phyloP scores from a whole-genome alignment of 2,113 vertebrate genomes.

The Pluvialis apricaria region DNA sequence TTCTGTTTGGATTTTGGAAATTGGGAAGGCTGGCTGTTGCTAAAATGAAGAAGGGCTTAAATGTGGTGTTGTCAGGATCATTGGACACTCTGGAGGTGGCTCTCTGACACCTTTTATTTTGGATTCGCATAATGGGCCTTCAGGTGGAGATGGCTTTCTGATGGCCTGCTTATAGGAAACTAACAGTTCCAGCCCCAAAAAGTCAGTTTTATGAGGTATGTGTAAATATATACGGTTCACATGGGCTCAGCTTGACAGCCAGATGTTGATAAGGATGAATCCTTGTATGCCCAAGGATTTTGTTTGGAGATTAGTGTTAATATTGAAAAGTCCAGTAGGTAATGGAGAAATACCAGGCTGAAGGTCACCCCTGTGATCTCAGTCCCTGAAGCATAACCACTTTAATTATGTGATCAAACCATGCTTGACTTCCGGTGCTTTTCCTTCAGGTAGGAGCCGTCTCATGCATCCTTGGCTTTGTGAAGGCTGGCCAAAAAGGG shows the following conservation, averaged over 20 bases:
- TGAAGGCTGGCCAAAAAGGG: neutral
- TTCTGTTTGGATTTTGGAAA: neutral
- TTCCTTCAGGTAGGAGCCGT: neutral
- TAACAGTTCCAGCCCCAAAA: neutral
- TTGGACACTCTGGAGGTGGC: neutral
- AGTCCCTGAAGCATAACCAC: neutral
- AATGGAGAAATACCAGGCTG: neutral
- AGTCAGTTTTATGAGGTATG: neutral
- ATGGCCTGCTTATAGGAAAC: neutral
- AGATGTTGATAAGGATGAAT: neutral
- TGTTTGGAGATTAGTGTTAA: neutral
- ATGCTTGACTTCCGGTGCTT: accelerated
- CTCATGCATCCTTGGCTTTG: neutral
- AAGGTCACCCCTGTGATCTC: neutral
- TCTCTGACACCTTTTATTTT: neutral
- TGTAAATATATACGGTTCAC: neutral
- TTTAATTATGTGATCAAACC: neutral
- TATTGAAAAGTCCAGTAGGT: neutral
- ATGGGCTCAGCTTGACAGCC: neutral
- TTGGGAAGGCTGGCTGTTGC: neutral
- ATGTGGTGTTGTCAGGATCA: accelerated
- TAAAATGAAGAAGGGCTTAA: neutral
- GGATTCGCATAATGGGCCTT: neutral
- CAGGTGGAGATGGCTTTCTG: neutral
- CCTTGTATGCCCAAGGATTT: slow-evolving; percentile 3